Percentiles rank a stretch among this genome's conserved stretches.
phyloP scores from a whole-genome alignment of 2,888 invertebrate species.

The Halictus ligatus region DNA sequence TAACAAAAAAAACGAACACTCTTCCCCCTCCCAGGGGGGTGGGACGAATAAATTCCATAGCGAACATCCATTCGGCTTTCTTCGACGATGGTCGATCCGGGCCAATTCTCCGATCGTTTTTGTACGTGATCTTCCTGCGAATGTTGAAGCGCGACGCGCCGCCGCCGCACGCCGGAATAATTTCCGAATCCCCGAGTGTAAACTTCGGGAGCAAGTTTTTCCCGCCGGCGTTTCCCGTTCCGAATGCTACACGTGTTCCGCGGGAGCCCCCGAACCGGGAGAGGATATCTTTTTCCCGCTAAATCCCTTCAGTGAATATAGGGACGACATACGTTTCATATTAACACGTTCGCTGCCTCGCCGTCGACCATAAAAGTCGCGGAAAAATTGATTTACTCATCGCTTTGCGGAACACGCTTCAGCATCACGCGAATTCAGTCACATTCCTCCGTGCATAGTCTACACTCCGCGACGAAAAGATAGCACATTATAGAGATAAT shows the following conservation, averaged over 20 bases:
- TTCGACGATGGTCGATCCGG: constrained; percentile 19
- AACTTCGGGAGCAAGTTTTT: constrained; percentile 26
- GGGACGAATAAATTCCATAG: constrained; percentile 31
- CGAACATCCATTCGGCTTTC: constrained; percentile 20
- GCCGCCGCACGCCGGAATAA: constrained; percentile 45
- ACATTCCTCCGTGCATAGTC: too few species aligned
- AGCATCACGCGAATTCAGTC: too few species aligned
- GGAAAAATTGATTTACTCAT: too few species aligned
- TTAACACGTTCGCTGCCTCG: neutral
- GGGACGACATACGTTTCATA: neutral
- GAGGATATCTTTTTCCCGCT: constrained; percentile 1
- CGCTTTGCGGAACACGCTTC: too few species aligned
- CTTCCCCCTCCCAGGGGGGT: too few species aligned
- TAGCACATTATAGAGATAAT: too few species aligned
- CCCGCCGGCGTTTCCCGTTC: constrained; percentile 22
- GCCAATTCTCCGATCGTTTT: constrained; percentile 44
- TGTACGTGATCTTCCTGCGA: constrained; percentile 52
- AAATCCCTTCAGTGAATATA: neutral
- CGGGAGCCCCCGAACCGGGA: constrained; percentile 4
- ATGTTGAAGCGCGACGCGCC: constrained; percentile 15
- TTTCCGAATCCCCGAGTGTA: constrained; percentile 40
- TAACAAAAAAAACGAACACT: too few species aligned
- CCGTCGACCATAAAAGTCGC: too few species aligned
- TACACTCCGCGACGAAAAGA: too few species aligned
- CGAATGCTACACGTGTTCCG: neutral